Base-by-base conservation (phyloP, 2,888 invertebrate species). In the Girardia tigrina region DNA sequence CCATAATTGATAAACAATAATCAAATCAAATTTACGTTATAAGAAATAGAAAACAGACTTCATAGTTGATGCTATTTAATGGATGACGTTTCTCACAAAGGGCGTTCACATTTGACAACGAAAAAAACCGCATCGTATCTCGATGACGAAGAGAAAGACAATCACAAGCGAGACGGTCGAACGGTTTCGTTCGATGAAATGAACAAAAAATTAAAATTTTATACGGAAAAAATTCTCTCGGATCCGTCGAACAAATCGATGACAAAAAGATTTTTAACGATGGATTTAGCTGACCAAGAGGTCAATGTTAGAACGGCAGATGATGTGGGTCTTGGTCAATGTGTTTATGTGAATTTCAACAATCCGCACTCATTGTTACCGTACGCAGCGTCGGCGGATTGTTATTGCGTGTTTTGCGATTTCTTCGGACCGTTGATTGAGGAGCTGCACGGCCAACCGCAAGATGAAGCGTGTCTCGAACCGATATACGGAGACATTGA, bases 381-480 rank as follows among this genome's bases (percentile, higher is more conserved):
- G 23, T 56, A 56, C n/a, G 56, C 56, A 56, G 56, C n/a, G n/a
- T 56, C 56, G 4, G 56, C 56, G n/a, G 56, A 56, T n/a, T 56
- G 56, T 56, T 56, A 56, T 56, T 56, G 56, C 23, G 56, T 56
- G 23, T 56, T 56, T 56, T 56, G 56, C 23, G 56, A 56, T n/a
- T 56, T 56, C n/a, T 56, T 56, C n/a, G 56, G 56, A 6, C 56
- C 56, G 4, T 56, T 56, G n/a, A 56, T 23, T 56, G 56, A 56
- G 23, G 4, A 56, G 6, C n/a, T 56, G n/a, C 56, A 56, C 23
- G 56, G 56, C 4, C 56, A n/a, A 8, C 56, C 56, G 4, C 56
- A 56, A 56, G 56, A 56, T 56, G 56, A 56, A 56, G 56, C 56
- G n/a, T 56, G 56, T 56, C 56, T 56, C 23, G 56, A 56, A 56